These are phyloP conservation scores for Trichoplax adhaerens DNA, from an alignment of 37 sponge, comb jelly and placozoan species.

Conservation along the genomic window DNA sequence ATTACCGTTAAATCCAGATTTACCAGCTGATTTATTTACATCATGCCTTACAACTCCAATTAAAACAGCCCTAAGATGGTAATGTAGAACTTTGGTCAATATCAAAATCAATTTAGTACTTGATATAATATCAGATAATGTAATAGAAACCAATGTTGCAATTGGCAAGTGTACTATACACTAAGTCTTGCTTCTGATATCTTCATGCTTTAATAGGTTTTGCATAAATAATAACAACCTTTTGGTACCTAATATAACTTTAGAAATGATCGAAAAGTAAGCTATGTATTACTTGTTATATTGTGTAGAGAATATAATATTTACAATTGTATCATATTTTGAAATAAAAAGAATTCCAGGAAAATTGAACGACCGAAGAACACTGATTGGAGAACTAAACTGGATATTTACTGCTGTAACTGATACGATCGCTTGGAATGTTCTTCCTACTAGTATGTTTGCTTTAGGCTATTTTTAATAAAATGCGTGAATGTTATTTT, in stretches of 20 bases:
- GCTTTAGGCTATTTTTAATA: neutral
- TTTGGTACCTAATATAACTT: conserved; percentile 33
- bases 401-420: conserved; percentile 98
- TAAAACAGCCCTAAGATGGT: conserved; percentile 26
- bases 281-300: neutral
- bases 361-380: conserved; percentile 59
- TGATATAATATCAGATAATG: no score
- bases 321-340: no score
- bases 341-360: conserved; percentile 53
- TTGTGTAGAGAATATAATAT: no score
- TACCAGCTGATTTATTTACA: conserved; percentile 96
- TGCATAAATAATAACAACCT: conserved; percentile 16
- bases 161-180: no score
- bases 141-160: no score
- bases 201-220: conserved; percentile 4
- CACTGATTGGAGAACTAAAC: conserved; percentile 91
- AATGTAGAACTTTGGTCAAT: neutral
- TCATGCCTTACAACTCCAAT: conserved; percentile 89
- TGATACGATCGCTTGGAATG: conserved; percentile 99
- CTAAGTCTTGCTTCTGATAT: neutral
- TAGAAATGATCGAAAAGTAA: conserved; percentile 58
- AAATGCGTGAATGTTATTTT: neutral
- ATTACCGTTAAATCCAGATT: conserved; percentile 80
- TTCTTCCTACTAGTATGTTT: conserved; percentile 12
- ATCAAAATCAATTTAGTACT: no score